Conservation (phyloP, 2,888 invertebrate genomes). For the Leptinotarsa peninsularis region DNA sequence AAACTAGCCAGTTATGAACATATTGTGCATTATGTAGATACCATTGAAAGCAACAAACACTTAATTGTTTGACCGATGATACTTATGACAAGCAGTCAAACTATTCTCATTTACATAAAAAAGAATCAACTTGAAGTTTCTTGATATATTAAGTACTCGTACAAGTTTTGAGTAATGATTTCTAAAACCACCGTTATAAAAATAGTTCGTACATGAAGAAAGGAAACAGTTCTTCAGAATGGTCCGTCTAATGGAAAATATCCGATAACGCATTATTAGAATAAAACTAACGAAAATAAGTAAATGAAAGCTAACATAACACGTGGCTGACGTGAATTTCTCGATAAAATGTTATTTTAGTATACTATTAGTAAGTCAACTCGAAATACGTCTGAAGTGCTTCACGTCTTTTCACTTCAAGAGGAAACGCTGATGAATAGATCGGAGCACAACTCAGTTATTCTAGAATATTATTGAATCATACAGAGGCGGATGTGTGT, state of each 20-base stretch:
- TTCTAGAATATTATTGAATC: neutral
- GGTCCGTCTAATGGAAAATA: slow-evolving; percentile 43
- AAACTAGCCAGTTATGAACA: neutral
- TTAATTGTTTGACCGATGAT: slow-evolving; percentile 13
- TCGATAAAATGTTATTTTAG: slow-evolving; percentile 52
- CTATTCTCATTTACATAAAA: slow-evolving; percentile 20
- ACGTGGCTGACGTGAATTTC: slow-evolving; percentile 47
- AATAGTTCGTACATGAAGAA: slow-evolving; percentile 30
- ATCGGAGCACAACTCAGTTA: slow-evolving; percentile 1
- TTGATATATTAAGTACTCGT: slow-evolving; percentile 16
- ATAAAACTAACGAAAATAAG: slow-evolving; percentile 45
- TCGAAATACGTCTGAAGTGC: slow-evolving; percentile 43
- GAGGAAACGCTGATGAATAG: slow-evolving; percentile 16
- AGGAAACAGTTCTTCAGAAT: slow-evolving; percentile 38
- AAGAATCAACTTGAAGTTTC: slow-evolving; percentile 18
- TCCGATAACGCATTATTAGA: slow-evolving; percentile 44
- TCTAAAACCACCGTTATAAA: slow-evolving; percentile 30
- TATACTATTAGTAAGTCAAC: slow-evolving; percentile 44
- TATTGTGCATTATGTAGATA: neutral
- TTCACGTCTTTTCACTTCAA: slow-evolving; percentile 27
- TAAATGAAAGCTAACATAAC: slow-evolving; percentile 43
- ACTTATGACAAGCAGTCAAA: slow-evolving; percentile 18
- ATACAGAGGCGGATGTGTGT: neutral
- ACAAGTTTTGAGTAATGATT: slow-evolving; percentile 28
- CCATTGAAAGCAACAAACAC: slow-evolving; percentile 6